Evolutionary conservation across 2,888 invertebrate species (phyloP).

Genomic region (Cerastis rubricosa): DNA sequence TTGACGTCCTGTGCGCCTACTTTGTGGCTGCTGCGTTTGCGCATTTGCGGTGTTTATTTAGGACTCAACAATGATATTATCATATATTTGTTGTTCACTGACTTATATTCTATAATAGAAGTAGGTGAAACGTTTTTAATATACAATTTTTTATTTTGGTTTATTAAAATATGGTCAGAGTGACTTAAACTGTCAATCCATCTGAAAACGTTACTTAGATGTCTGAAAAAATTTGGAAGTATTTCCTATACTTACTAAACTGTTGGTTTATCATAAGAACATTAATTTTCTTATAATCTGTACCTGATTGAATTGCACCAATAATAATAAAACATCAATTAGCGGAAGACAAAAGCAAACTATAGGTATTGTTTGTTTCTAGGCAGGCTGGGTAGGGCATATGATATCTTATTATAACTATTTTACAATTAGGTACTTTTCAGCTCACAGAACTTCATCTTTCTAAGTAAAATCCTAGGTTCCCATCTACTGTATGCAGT

Average conservation of each 20-base stretch:
- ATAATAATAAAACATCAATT: background rate
- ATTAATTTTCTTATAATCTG: background rate
- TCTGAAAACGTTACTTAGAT: background rate
- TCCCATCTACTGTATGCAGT: no score
- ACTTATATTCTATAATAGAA: background rate
- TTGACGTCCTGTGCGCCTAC: conserved; percentile 20
- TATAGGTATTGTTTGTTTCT: background rate
- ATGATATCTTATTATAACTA: no score
- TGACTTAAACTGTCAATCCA: background rate
- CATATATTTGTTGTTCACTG: background rate
- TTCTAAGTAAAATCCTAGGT: no score
- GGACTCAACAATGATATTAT: conserved; percentile 6
- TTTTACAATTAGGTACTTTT: background rate
- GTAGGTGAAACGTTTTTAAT: background rate
- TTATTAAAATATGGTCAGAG: no score
- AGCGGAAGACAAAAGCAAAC: background rate
- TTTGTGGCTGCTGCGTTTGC: conserved; percentile 22
- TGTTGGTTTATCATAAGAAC: background rate
- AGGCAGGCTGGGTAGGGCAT: background rate
- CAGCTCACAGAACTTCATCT: background rate
- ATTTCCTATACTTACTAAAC: background rate
- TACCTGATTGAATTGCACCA: background rate
- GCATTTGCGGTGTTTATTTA: conserved; percentile 28
- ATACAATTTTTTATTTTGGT: no score
- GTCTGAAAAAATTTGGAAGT: background rate